Evolutionary conservation across 1,140 invertebrate genomes (phyloP), one percentile per base, ranked within the genome.

Genomic region (Trichogramma pretiosum): DNA sequence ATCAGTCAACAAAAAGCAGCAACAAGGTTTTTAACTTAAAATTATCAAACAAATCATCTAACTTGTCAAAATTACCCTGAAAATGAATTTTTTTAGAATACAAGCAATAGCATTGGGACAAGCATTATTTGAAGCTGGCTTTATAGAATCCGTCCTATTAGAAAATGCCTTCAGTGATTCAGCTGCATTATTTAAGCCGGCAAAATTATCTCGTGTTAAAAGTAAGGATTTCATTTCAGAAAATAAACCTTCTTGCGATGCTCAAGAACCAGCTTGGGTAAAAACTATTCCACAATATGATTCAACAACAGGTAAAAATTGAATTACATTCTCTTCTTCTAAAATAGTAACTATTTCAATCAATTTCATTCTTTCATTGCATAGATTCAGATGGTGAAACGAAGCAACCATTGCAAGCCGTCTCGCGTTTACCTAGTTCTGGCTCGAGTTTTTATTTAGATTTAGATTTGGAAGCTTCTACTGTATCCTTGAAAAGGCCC

Each of bases 61-160:
- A 28, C 16, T 14, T 37, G 19, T 41, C 22, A 22, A n/a, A n/a
- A 21, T 39, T 39, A 32, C 19, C 46, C 34, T 43, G 46, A 17
- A 50, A 41, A 43, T 47, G 19, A 18, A 37, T 50, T 18, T 48
- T 62, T 67, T 54, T 59, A 89, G 88, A 59, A 72, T 81, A 10
- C 87, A 91, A 72, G 89, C 86, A 8, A 74, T 78, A 23, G 79
- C 80, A 8, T 80, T 93, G 54, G 87, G 88, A 16, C 88, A 93
- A 71, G 83, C 84, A 13, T 67, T 94, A 11, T 60, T 93, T 3
- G 82, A 87, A 67, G 83, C 81, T 14, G 81, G 81, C 21, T 87
- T 83, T 54, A 76, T 93, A 40, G 84, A 89, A 62, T 78, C 80
- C 45, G 71, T 87, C 17, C 73, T 77, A 13, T 67, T 73, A 40